Percentiles rank a stretch among this genome's conserved stretches.
Conservation (phyloP, 2,113 vertebrate species). For the Eira barbara region DNA sequence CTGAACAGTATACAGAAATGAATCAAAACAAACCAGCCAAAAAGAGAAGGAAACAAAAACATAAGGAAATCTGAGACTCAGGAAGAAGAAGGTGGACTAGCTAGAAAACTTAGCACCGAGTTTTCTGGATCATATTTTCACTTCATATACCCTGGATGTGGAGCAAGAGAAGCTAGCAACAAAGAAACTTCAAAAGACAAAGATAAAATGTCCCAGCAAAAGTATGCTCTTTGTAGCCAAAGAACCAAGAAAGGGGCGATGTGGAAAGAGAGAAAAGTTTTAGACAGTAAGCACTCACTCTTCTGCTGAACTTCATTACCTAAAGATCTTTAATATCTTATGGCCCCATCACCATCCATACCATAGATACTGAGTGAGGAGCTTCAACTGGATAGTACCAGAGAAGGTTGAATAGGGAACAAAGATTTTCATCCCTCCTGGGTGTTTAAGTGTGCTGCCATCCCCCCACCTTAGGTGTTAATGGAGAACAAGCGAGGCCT, state of each 20-base stretch:
- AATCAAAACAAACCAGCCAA: not conserved
- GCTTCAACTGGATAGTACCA: not conserved
- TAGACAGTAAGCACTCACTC: not conserved
- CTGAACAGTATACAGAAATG: not conserved
- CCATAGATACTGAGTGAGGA: not conserved
- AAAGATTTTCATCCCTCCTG: not conserved
- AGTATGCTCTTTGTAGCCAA: not conserved
- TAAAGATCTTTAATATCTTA: not conserved
- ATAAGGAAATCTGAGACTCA: not conserved
- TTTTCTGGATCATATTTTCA: not conserved
- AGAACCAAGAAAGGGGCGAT: not conserved
- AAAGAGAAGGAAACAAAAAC: not conserved
- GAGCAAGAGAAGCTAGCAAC: not conserved
- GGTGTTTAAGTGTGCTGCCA: not conserved
- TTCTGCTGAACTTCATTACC: not conserved
- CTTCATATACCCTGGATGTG: not conserved
- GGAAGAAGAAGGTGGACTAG: not conserved
- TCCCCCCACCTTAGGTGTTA: rapidly evolving
- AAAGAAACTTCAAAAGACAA: not conserved
- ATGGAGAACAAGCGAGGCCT: too few species aligned
- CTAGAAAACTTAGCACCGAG: not conserved
- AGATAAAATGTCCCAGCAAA: not conserved
- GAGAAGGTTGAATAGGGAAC: not conserved
- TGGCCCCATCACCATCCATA: rapidly evolving
- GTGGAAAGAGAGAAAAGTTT: not conserved